These are phyloP conservation scores for Conchocele bisecta DNA, from an alignment of 2,888 invertebrate genomes.

Conservation along the genomic window DNA sequence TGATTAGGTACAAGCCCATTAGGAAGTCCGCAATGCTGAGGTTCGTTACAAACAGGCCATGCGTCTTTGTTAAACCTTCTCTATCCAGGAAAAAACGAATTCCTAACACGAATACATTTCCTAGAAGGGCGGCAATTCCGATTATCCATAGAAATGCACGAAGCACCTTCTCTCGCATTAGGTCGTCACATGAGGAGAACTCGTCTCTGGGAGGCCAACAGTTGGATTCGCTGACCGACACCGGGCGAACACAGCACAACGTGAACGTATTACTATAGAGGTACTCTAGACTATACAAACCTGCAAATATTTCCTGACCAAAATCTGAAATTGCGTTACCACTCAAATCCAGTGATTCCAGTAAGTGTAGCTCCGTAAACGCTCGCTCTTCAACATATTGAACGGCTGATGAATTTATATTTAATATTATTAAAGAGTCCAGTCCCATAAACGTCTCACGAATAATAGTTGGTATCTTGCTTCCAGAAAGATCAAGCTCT, in stretches of 20 bases:
- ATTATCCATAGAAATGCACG: constrained; percentile 51
- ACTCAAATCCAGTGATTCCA: constrained; percentile 26
- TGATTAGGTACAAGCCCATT: constrained; percentile 20
- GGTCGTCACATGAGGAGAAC: constrained; percentile 61
- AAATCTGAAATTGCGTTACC: constrained; percentile 29
- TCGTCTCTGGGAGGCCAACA: constrained; percentile 48
- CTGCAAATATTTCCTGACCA: constrained; percentile 26
- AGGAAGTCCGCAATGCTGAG: constrained; percentile 36
- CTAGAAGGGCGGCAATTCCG: constrained; percentile 44
- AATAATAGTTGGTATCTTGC: constrained; percentile 20
- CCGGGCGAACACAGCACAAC: constrained; percentile 38
- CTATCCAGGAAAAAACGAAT: constrained; percentile 1
- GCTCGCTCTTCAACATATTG: constrained; percentile 18
- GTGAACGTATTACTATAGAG: constrained; percentile 32
- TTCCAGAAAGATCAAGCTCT: constrained; percentile 27
- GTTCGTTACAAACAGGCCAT: constrained; percentile 44
- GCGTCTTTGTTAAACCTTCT: neutral
- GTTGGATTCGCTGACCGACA: constrained; percentile 7
- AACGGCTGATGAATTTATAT: constrained; percentile 24
- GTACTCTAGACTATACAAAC: neutral
- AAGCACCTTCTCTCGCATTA: constrained; percentile 48
- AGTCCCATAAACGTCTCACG: constrained; percentile 22
- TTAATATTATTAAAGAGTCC: constrained; percentile 1
- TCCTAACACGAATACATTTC: constrained; percentile 36
- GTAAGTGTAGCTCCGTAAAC: constrained; percentile 24